Base-by-base conservation (phyloP, 1,140 invertebrate genomes). In the Brachionus plicatilis region DNA sequence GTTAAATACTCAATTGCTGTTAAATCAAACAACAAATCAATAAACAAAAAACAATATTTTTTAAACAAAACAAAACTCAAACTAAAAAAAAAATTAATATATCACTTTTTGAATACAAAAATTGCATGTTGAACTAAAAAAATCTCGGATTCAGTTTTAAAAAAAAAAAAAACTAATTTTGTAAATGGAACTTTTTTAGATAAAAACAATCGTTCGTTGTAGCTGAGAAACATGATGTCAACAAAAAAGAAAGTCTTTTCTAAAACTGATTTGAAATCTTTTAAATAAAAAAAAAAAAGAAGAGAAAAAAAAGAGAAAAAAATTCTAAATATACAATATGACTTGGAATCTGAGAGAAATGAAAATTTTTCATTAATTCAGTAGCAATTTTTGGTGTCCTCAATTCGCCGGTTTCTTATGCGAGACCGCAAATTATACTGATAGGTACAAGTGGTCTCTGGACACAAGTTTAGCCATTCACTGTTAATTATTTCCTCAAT, bases 361-460 rank as follows among this genome's bases (percentile, higher is more conserved):
- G 33, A 37, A 37, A 72, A n/a, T 27, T 7, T 72, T 72, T 17
- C 14, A 33, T 72, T 60, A 20, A 27, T 60, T 72, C 17, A 72
- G 41, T 43, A 72, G 20, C 68, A 72, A 43, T 37, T 72, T 43
- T 72, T 72, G 33, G 33, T 47, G 12, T 72, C 68, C 5, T 72
- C 68, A 45, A 72, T 72, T n/a, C 68, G 43, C 47, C 72, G 41
- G 27, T 76, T 76, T 76, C 45, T 29, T 20, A 76, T 29, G 27
- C 72, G 41, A 20, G 72, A 76, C 27, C 72, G 43, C 27, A 76
- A 76, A 50, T 76, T 76, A 41, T 76, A 76, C 45, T 76, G 43
- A 76, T 76, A 50, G 9, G 72, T 76, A 76, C 45, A 50, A 27
- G 43, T 76, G 17, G 41, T 76, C n/a, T 76, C 45, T 47, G 43